phyloP scores from a whole-genome alignment of 2,888 invertebrate species.

The Drosophila prostipennis region DNA sequence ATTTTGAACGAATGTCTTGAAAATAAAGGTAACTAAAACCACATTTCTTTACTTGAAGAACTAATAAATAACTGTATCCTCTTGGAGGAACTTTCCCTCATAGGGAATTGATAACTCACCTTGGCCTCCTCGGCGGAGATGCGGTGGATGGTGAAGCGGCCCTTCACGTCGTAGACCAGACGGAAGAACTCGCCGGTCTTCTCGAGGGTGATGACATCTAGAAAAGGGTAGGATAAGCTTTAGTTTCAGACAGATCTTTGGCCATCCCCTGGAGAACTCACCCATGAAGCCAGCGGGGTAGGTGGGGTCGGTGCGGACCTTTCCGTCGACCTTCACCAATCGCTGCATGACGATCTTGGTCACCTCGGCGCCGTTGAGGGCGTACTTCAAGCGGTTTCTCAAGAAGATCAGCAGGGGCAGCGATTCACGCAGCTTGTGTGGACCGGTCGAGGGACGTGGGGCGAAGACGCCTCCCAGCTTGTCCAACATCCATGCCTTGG shows the following conservation, averaged over 20 bases:
- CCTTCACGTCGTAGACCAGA: constrained; percentile 99
- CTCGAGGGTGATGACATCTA: constrained; percentile 99
- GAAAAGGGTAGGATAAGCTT: not conserved
- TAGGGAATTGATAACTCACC: constrained; percentile 85
- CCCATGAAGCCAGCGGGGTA: constrained; percentile 99
- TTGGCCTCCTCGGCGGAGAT: constrained; percentile 99
- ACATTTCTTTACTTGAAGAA: too few species aligned
- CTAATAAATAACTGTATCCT: too few species aligned
- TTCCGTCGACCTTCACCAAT: constrained; percentile 98
- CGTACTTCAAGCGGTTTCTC: constrained; percentile 98
- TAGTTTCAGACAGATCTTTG: not conserved
- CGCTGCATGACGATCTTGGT: constrained; percentile 99
- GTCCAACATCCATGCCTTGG: constrained; percentile 99
- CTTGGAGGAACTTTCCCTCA: not conserved
- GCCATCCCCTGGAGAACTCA: constrained; percentile 84
- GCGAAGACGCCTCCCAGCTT: constrained; percentile 99
- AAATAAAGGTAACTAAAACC: too few species aligned
- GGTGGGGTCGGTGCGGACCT: constrained; percentile 98
- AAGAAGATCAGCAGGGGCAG: constrained; percentile 98
- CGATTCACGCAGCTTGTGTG: constrained; percentile 98
- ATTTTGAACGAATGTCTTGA: too few species aligned
- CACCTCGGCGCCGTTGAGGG: constrained; percentile 97
- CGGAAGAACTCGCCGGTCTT: constrained; percentile 99
- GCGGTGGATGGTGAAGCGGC: constrained; percentile 98
- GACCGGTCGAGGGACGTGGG: constrained; percentile 98